Percentiles rank a stretch among this genome's conserved stretches.
Conservation (phyloP, 2,797 vertebrate species). For the Lacerta bilineata region DNA sequence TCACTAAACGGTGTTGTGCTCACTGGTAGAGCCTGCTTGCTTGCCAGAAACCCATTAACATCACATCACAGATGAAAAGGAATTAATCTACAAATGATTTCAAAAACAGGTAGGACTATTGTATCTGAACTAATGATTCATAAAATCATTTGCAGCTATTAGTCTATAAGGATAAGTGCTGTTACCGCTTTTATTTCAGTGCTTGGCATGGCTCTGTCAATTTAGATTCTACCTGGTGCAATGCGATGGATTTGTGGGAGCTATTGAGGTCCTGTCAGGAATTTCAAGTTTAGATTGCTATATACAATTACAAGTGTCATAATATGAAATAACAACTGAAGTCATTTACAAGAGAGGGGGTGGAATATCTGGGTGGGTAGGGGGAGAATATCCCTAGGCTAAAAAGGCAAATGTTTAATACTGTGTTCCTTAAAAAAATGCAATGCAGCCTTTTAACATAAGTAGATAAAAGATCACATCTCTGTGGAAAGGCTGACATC, state of each 20-base stretch:
- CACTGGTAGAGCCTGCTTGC: slow-evolving; percentile 13
- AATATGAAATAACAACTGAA: slow-evolving; percentile 70
- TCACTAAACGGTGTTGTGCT: slow-evolving; percentile 47
- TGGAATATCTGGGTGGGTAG: neutral
- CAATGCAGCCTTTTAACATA: slow-evolving; percentile 49
- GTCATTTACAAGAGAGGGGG: slow-evolving; percentile 1
- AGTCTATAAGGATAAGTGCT: slow-evolving; percentile 73
- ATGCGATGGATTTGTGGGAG: slow-evolving; percentile 68
- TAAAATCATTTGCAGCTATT: slow-evolving; percentile 80
- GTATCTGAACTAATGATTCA: slow-evolving; percentile 80
- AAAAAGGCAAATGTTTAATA: slow-evolving; percentile 58
- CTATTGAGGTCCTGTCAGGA: slow-evolving; percentile 60
- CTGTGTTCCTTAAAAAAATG: slow-evolving; percentile 55
- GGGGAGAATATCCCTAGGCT: neutral
- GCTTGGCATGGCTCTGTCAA: slow-evolving; percentile 69
- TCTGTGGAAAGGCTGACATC: slow-evolving; percentile 50
- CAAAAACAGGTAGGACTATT: slow-evolving; percentile 71
- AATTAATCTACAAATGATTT: slow-evolving; percentile 72
- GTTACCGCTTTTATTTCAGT: slow-evolving; percentile 73
- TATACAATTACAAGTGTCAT: slow-evolving; percentile 72
- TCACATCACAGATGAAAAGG: slow-evolving; percentile 63
- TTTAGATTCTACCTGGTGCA: slow-evolving; percentile 70
- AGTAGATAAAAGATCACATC: slow-evolving; percentile 53
- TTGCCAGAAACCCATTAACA: slow-evolving; percentile 67
- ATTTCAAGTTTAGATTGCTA: slow-evolving; percentile 71